Conservation (phyloP, 2,797 vertebrate genomes). For the Chrosomus eos region DNA sequence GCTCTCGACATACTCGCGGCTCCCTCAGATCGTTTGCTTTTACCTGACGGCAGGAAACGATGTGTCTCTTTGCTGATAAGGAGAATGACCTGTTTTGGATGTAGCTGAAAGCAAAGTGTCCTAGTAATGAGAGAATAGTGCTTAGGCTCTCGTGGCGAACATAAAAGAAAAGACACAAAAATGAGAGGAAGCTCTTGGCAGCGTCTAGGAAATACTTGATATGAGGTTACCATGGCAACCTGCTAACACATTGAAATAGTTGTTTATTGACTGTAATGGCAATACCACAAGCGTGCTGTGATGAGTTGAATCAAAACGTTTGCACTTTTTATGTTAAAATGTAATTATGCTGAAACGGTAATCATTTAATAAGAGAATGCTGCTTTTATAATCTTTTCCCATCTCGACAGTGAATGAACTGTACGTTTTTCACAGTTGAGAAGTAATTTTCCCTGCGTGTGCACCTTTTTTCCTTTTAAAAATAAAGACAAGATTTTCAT, state of each 20-base stretch:
- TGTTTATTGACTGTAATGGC: constrained; percentile 18
- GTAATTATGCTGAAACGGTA: not conserved
- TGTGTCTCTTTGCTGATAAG: constrained; percentile 28
- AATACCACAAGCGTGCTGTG: not conserved
- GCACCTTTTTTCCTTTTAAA: constrained; percentile 11
- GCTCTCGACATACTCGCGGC: not conserved
- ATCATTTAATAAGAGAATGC: not conserved
- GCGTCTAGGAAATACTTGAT: constrained; percentile 43
- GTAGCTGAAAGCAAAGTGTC: constrained; percentile 28
- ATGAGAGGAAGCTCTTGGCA: constrained; percentile 39
- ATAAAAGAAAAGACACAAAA: constrained; percentile 52
- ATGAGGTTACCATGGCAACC: constrained; percentile 56
- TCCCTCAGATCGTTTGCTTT: constrained; percentile 32
- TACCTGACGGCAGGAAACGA: constrained; percentile 16
- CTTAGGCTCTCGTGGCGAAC: constrained; percentile 40
- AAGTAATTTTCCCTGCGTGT: not conserved
- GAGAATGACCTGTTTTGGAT: constrained; percentile 36
- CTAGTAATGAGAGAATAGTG: constrained; percentile 45
- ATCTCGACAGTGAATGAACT: not conserved
- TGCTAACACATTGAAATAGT: constrained; percentile 13
- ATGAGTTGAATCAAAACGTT: constrained; percentile 32
- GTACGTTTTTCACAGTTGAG: not conserved
- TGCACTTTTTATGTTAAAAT: not conserved
- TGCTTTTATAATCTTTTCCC: not conserved
- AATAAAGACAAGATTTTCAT: constrained; percentile 9